These are phyloP conservation scores for Triplophysa rosa DNA, from an alignment of 2,113 vertebrate species.

Conservation along the genomic window DNA sequence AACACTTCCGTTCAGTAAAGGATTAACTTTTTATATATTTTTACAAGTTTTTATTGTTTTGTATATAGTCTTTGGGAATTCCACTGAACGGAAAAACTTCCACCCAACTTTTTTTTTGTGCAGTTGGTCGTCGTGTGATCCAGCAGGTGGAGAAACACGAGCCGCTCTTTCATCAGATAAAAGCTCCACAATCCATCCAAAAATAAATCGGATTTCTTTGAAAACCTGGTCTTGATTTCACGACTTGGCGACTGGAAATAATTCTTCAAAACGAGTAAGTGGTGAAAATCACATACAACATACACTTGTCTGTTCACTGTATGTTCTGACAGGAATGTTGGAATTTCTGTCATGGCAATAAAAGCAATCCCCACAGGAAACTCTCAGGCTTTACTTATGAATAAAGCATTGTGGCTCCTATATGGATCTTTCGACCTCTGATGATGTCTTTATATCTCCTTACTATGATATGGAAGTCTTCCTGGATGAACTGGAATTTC, in stretches of 20 bases:
- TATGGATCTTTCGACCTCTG: no score
- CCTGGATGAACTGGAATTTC: background rate
- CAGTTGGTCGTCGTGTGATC: slow-evolving; percentile 32
- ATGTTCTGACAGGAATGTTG: no score
- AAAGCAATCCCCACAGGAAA: no score
- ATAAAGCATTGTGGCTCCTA: no score
- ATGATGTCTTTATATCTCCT: no score
- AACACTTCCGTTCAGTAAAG: background rate
- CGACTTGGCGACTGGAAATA: background rate
- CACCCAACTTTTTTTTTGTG: slow-evolving; percentile 12
- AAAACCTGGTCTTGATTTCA: slow-evolving; percentile 5
- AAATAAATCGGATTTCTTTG: background rate
- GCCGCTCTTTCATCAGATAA: slow-evolving; percentile 20
- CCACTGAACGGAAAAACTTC: slow-evolving; percentile 28
- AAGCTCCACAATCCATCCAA: background rate
- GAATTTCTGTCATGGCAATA: no score
- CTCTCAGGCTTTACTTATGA: no score
- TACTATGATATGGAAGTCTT: background rate
- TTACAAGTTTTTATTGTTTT: background rate
- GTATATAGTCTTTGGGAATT: background rate
- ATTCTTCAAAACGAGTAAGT: slow-evolving; percentile 7
- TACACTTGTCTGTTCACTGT: background rate
- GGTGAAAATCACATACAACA: background rate
- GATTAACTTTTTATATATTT: background rate
- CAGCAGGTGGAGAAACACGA: slow-evolving; percentile 37